Evolutionary conservation across 2,797 vertebrate species (phyloP).

Genomic region (Anniella stebbinsi): DNA sequence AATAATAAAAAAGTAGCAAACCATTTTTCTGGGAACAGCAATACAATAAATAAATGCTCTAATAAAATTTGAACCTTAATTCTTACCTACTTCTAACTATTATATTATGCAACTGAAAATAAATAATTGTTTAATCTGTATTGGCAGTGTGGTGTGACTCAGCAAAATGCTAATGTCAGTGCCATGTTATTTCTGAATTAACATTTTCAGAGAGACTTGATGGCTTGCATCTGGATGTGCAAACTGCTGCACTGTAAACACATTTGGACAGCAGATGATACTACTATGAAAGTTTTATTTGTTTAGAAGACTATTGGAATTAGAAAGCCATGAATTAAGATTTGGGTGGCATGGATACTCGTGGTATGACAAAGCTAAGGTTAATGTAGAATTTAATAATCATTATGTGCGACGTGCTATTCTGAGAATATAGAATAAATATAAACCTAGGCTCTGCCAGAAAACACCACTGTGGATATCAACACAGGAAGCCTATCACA

Average conservation of each 20-base stretch:
- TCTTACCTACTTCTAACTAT: neutral
- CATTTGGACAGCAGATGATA: neutral
- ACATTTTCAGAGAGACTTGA: neutral
- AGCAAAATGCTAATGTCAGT: neutral
- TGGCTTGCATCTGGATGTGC: neutral
- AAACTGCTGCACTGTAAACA: neutral
- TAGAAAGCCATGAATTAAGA: too few species aligned
- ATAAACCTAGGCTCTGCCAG: too few species aligned
- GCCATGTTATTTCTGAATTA: neutral
- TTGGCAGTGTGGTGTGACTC: neutral
- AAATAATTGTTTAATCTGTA: neutral
- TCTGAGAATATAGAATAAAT: too few species aligned
- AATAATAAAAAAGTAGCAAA: neutral
- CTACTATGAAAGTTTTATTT: neutral
- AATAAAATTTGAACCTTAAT: neutral
- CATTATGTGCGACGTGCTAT: too few species aligned
- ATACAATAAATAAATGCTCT: neutral
- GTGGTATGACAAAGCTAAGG: too few species aligned
- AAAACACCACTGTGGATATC: too few species aligned
- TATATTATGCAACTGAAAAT: neutral
- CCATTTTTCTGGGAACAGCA: neutral
- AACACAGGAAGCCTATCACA: too few species aligned
- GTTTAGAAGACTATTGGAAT: too few species aligned
- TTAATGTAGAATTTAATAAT: too few species aligned
- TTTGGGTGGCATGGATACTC: too few species aligned